Base-by-base conservation (phyloP, 1,140 invertebrate species). In the Pinna nobilis region DNA sequence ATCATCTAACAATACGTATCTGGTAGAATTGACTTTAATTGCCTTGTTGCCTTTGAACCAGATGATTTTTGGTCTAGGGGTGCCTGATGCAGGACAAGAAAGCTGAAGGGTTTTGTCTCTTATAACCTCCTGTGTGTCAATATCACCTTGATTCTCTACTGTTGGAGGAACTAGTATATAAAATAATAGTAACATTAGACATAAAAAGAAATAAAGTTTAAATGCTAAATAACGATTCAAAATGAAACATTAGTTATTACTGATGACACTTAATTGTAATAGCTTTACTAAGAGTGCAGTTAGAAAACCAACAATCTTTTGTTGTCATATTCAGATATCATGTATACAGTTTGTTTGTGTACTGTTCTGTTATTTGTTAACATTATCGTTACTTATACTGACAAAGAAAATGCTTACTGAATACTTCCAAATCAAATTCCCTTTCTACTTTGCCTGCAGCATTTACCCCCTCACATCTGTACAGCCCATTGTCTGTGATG, bases 391-490 rank as follows among this genome's bases (percentile, higher is more conserved):
- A n/a, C n/a, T n/a, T n/a, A n/a, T n/a, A n/a, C n/a, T n/a, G n/a
- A n/a, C n/a, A n/a, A n/a, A 53, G 50, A 11, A 20, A 13, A 5
- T 5, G 37, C 77, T 69, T 73, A 91, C 89, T 81, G 82, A 84
- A 76, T 60, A 91, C 82, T 66, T 80, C 60, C 63, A 88, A 68
- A 70, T 82, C 30, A 69, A 81, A 82, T 44, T 81, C 61, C 72
- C 76, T 76, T 51, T 87, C 65, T 71, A 80, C 47, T 70, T 66
- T 72, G 47, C 88, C 83, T 32, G 85, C 83, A 30, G 88, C 86
- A 82, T 92, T 92, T 15, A 86, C 82, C 13, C 90, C 91, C 35
- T 87, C 67, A 81, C 92, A 92, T 2, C 81, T 90, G 79, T 91
- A 92, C 25, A 79, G 55, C 7, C 85, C 87, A 23, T 79, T 74